phyloP scores from a whole-genome alignment of 2,797 vertebrate species.

The Hybognathus amarus region DNA sequence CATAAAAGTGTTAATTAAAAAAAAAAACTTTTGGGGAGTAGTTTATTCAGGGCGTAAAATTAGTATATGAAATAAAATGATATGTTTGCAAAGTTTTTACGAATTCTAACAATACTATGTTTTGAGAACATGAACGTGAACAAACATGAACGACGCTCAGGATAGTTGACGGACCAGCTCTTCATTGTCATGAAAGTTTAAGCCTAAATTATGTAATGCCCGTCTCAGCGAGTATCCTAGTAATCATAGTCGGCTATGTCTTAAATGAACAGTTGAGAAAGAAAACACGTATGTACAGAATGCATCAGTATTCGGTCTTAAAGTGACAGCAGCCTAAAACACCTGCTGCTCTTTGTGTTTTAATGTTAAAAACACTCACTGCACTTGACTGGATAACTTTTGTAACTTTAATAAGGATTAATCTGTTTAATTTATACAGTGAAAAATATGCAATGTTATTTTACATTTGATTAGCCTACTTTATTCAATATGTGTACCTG shows the following conservation, averaged over 20 bases:
- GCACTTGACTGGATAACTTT: not conserved
- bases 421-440: not conserved
- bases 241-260: not conserved
- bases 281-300: too few species aligned
- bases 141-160: too few species aligned
- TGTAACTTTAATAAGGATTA: not conserved
- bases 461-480: not conserved
- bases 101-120: too few species aligned
- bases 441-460: not conserved
- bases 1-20: not conserved
- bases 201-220: too few species aligned
- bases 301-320: not conserved
- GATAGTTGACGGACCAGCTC: too few species aligned
- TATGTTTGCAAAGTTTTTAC: too few species aligned
- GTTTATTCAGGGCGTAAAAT: not conserved
- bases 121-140: too few species aligned
- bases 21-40: not conserved
- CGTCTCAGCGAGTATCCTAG: not conserved
- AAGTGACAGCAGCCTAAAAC: not conserved
- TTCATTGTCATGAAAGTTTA: too few species aligned
- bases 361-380: not conserved
- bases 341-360: too few species aligned
- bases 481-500: not conserved
- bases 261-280: not conserved
- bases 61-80: too few species aligned